These are phyloP conservation scores for Nylanderia fulva DNA, from an alignment of 1,140 invertebrate genomes.

Conservation along the genomic window DNA sequence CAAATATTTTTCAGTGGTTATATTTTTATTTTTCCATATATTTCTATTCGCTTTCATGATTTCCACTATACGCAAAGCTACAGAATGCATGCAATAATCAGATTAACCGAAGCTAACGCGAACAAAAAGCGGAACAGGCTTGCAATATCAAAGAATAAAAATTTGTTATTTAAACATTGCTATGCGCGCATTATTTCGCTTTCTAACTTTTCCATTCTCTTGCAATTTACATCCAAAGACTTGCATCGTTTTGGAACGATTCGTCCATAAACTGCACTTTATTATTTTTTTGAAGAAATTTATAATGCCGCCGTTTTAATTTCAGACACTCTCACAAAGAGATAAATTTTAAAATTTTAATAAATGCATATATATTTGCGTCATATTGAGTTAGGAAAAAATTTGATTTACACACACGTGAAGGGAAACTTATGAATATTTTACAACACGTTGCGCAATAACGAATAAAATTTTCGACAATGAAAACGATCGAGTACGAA, in stretches of 20 bases:
- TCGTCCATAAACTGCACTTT: neutral
- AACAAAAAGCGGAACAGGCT: neutral
- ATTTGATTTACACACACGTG: too few relatives aligned
- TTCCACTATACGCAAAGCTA: neutral
- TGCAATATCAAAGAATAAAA: constrained; percentile 41
- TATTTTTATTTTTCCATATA: constrained; percentile 3
- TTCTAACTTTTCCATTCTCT: neutral
- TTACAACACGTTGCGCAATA: neutral
- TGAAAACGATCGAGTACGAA: constrained; percentile 5
- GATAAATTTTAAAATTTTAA: neutral
- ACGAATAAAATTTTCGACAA: neutral
- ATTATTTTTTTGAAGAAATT: neutral
- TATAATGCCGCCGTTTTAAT: neutral
- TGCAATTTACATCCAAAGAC: neutral
- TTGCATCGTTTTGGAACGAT: neutral
- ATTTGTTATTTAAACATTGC: constrained; percentile 30
- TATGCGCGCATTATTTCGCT: neutral
- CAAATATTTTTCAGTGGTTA: constrained; percentile 9
- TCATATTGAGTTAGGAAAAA: neutral
- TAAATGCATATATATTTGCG: too few relatives aligned
- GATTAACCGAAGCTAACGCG: constrained; percentile 15
- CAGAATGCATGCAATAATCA: constrained; percentile 37
- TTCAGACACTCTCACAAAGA: neutral
- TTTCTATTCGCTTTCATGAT: constrained; percentile 30
- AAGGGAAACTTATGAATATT: neutral